Conservation (phyloP, 1,140 invertebrate species). For the Venturia canescens region DNA sequence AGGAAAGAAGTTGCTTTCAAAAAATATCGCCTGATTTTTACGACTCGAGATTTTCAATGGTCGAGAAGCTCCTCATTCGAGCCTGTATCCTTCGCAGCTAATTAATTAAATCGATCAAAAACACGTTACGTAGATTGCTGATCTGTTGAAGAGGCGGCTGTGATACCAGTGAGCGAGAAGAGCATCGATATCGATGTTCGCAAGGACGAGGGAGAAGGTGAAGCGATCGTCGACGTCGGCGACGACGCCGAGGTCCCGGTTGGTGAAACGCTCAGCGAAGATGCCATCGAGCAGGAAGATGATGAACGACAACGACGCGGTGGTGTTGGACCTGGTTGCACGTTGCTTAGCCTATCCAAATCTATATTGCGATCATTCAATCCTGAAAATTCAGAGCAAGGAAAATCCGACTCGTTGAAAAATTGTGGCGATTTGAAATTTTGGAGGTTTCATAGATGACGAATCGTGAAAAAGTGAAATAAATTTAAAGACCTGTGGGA, state of each 20-base stretch:
- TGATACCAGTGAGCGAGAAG: constrained; percentile 70
- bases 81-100: too few species aligned
- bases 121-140: constrained; percentile 69
- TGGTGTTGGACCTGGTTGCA: constrained; percentile 43
- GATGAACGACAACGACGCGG: constrained; percentile 62
- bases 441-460: background rate
- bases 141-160: constrained; percentile 54
- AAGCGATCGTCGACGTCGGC: constrained; percentile 50
- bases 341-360: constrained; percentile 49
- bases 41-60: too few species aligned
- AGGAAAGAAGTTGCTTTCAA: too few species aligned
- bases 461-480: background rate
- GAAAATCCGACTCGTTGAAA: too few species aligned
- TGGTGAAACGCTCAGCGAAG: constrained; percentile 62
- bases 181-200: constrained; percentile 74
- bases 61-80: too few species aligned
- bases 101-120: too few species aligned
- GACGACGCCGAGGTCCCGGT: constrained; percentile 48
- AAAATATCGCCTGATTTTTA: too few species aligned
- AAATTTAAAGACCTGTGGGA: constrained; percentile 62
- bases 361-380: constrained; percentile 60
- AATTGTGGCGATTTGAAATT: too few species aligned
- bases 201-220: constrained; percentile 67
- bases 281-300: constrained; percentile 69
- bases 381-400: constrained; percentile 53